These are phyloP conservation scores for Neomicropteryx cornuta DNA, from an alignment of 1,140 invertebrate species.

Conservation along the genomic window DNA sequence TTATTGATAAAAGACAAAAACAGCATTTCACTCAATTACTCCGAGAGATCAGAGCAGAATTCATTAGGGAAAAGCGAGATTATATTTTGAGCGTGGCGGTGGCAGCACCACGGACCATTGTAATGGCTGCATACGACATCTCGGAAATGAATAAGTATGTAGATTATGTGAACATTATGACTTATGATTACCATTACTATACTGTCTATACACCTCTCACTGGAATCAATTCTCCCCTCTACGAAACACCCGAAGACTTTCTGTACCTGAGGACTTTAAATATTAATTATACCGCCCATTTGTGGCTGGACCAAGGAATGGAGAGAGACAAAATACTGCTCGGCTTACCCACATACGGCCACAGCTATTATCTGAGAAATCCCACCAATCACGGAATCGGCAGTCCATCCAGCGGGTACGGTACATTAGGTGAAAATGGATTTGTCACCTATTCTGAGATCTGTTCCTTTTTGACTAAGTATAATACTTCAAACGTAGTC, in stretches of 20 bases:
- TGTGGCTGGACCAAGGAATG: constrained; percentile 72
- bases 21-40: constrained; percentile 63
- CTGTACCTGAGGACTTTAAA: constrained; percentile 63
- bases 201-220: constrained; percentile 67
- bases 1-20: constrained; percentile 36
- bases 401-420: constrained; percentile 59
- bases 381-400: constrained; percentile 50
- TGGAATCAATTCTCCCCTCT: constrained; percentile 72
- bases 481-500: constrained; percentile 33
- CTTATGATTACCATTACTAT: constrained; percentile 81
- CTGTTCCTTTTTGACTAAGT: constrained; percentile 49
- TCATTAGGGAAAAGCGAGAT: constrained; percentile 41
- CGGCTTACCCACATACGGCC: constrained; percentile 85
- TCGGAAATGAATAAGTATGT: constrained; percentile 64
- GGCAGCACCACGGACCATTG: constrained; percentile 59
- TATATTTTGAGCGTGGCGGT: constrained; percentile 64
- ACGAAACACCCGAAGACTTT: constrained; percentile 42
- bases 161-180: constrained; percentile 82
- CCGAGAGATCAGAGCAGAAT: constrained; percentile 54
- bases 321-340: constrained; percentile 74
- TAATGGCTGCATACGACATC: constrained; percentile 66
- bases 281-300: constrained; percentile 70
- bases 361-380: constrained; percentile 63
- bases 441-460: constrained; percentile 59
- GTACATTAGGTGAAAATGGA: constrained; percentile 52